Percentiles rank a stretch among this genome's conserved stretches.
Evolutionary conservation across 2,888 invertebrate species (phyloP).

Genomic region (Trissoscelio sp.): DNA sequence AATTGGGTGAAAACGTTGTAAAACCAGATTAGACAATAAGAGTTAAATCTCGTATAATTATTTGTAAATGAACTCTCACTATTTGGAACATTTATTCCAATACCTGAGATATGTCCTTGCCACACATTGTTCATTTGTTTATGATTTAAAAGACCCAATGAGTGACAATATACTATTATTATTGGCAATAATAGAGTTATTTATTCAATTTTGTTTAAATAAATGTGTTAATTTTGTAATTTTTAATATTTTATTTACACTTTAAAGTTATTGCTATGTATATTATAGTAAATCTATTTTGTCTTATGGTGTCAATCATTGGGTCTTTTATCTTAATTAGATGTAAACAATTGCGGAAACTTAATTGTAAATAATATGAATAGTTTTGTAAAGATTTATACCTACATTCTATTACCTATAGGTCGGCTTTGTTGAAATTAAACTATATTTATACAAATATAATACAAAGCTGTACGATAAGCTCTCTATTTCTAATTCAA

Average conservation of each 20-base stretch:
- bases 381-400: constrained; percentile 10
- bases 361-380: not conserved
- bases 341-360: not conserved
- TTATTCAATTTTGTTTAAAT: too few species aligned
- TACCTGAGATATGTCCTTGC: not conserved
- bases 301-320: too few species aligned
- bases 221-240: too few species aligned
- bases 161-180: too few species aligned
- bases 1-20: not conserved
- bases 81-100: not conserved
- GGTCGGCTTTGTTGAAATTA: not conserved
- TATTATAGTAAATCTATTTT: too few species aligned
- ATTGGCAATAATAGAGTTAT: too few species aligned
- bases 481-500: not conserved
- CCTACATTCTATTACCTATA: not conserved
- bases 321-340: too few species aligned
- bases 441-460: not conserved
- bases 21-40: not conserved
- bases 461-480: not conserved
- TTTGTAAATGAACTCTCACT: not conserved
- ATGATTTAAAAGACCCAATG: too few species aligned
- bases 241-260: too few species aligned
- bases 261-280: too few species aligned
- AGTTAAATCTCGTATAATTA: not conserved
- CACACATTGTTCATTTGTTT: constrained; percentile 1